These are phyloP conservation scores for Schizopygopsis pylzovi DNA, from an alignment of 2,797 vertebrate species.

Conservation along the genomic window DNA sequence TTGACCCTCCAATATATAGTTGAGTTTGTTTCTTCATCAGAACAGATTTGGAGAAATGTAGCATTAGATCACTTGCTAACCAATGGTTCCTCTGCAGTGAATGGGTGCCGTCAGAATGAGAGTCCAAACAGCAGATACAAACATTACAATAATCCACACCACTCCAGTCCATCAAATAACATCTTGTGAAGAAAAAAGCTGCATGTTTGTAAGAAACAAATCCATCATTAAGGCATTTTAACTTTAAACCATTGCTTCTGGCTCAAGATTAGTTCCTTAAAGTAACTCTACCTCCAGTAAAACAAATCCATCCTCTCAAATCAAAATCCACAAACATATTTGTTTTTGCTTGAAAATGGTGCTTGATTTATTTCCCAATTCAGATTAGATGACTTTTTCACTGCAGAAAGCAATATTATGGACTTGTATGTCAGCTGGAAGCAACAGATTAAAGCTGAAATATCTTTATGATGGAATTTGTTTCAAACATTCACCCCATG, in stretches of 20 bases:
- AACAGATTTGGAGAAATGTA: background rate
- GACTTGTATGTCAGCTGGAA: too few relatives aligned
- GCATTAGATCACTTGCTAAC: background rate
- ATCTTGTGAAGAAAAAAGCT: background rate
- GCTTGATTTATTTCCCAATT: background rate
- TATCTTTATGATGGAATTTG: background rate
- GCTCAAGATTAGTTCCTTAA: too few relatives aligned
- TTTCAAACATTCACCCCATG: background rate
- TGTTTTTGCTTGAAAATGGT: background rate
- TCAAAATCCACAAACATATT: too few relatives aligned
- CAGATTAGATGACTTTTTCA: background rate
- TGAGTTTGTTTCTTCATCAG: background rate
- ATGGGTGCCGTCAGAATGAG: background rate
- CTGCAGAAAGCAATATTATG: background rate
- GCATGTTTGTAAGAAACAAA: background rate
- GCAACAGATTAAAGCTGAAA: background rate
- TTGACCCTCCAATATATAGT: background rate
- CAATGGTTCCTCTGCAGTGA: background rate
- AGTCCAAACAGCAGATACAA: background rate
- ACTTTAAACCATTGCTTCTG: background rate
- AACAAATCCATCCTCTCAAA: too few relatives aligned
- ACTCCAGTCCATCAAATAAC: background rate
- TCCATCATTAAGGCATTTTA: background rate
- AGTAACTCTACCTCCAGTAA: too few relatives aligned
- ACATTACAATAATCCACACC: background rate